A percentile compares a stretch with the other conserved stretches of the same genome.
Evolutionary conservation across 2,888 invertebrate species (phyloP).

Genomic region (Tipula unca): DNA sequence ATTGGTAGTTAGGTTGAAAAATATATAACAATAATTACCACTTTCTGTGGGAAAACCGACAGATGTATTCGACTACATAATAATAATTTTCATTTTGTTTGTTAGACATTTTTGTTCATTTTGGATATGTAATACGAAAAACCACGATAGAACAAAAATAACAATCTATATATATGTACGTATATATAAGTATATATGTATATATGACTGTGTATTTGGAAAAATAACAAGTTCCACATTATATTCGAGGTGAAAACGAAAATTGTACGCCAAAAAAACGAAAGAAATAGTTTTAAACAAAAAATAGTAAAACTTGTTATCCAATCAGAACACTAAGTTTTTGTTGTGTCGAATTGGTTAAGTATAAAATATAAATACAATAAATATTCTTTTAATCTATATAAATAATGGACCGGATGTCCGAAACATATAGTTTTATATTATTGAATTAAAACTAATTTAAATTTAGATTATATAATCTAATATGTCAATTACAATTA

Average conservation of each 20-base stretch:
- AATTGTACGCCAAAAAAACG: background rate
- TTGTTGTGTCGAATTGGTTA: background rate
- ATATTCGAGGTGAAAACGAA: background rate
- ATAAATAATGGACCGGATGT: background rate
- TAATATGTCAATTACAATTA: background rate
- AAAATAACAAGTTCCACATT: background rate
- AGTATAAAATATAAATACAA: background rate
- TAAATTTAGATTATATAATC: background rate
- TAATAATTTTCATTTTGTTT: slow-evolving; percentile 14
- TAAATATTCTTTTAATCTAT: background rate
- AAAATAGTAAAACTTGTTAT: background rate
- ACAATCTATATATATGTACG: background rate
- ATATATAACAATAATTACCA: background rate
- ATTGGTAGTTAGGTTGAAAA: background rate
- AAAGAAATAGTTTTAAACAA: background rate
- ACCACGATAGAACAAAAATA: background rate
- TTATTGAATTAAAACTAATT: background rate
- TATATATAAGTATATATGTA: too few relatives aligned
- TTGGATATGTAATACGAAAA: background rate
- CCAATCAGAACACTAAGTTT: background rate
- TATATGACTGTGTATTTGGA: background rate
- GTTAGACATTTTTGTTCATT: background rate
- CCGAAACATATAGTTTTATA: background rate
- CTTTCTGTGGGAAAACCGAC: background rate
- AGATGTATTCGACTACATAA: slow-evolving; percentile 8